phyloP scores from a whole-genome alignment of 1,140 invertebrate genomes.

The Aphaenogaster ashmeadi region DNA sequence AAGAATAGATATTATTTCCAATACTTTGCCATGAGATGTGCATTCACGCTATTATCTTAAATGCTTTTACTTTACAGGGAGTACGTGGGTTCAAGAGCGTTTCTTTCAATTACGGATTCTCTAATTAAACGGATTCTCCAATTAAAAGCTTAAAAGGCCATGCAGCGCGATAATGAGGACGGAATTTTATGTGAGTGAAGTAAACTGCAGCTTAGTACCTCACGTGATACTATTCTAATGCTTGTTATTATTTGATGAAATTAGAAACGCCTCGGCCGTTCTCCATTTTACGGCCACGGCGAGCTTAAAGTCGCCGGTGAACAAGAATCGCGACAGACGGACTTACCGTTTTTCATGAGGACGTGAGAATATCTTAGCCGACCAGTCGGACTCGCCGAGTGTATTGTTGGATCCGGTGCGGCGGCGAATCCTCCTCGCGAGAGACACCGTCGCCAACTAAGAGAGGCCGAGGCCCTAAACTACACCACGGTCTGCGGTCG shows the following conservation, averaged over 20 bases:
- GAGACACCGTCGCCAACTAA: conserved; percentile 85
- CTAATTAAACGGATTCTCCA: neutral
- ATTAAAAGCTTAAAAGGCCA: neutral
- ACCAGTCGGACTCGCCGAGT: conserved; percentile 10
- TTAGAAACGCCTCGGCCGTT: neutral
- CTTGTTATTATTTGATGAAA: neutral
- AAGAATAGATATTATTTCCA: neutral
- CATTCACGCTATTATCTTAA: conserved; percentile 7
- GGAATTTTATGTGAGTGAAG: neutral
- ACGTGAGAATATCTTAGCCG: conserved; percentile 57
- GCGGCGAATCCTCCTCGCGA: conserved; percentile 78
- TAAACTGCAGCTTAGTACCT: neutral
- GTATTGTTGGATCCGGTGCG: conserved; percentile 26
- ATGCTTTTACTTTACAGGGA: neutral
- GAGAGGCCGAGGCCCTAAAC: conserved; percentile 63
- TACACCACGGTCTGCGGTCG: conserved; percentile 18
- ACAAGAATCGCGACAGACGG: neutral
- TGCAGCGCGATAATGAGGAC: neutral
- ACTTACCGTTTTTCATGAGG: conserved; percentile 74
- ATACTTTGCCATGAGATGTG: neutral
- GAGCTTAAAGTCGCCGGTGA: neutral
- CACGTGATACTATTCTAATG: neutral
- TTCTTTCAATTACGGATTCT: neutral
- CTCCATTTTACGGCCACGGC: neutral
- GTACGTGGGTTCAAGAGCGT: neutral